These are phyloP conservation scores for Eulemur rubriventer DNA, from an alignment of 2,797 vertebrate genomes.

Conservation along the genomic window DNA sequence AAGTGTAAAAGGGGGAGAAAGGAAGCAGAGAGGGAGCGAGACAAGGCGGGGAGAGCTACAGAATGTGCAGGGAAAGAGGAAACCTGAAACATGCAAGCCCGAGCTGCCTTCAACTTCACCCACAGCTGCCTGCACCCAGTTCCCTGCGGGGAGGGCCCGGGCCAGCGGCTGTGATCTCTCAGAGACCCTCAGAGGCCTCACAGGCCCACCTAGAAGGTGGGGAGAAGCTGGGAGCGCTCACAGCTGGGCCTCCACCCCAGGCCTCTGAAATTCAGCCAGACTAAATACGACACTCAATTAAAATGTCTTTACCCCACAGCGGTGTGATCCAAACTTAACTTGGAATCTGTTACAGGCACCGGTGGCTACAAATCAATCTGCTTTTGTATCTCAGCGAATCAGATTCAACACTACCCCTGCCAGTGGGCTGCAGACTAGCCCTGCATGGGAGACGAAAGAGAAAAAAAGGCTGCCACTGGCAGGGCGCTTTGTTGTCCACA, in stretches of 20 bases:
- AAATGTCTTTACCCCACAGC: slow-evolving; percentile 62
- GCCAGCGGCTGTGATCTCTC: background rate
- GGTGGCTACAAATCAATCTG: slow-evolving; percentile 66
- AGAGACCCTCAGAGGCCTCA: background rate
- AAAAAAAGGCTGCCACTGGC: slow-evolving; percentile 3
- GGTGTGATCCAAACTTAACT: slow-evolving; percentile 42
- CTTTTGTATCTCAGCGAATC: slow-evolving; percentile 68
- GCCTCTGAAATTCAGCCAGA: slow-evolving; percentile 28
- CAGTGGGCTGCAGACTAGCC: slow-evolving; percentile 30
- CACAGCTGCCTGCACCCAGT: background rate
- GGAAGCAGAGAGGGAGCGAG: background rate
- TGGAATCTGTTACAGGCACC: slow-evolving; percentile 54
- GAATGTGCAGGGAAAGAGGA: background rate
- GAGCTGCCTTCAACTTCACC: background rate
- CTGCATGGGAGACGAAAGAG: slow-evolving; percentile 6
- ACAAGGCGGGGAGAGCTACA: background rate
- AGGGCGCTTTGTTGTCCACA: background rate
- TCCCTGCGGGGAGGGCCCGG: background rate
- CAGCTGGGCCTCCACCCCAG: slow-evolving; percentile 4
- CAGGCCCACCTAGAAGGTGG: background rate
- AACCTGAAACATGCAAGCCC: background rate
- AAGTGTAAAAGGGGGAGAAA: background rate
- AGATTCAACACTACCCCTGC: slow-evolving; percentile 50
- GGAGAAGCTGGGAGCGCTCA: background rate
- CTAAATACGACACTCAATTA: slow-evolving; percentile 61